These are phyloP conservation scores for Cynopterus brachyotis DNA, from an alignment of 2,113 vertebrate genomes.

Conservation along the genomic window DNA sequence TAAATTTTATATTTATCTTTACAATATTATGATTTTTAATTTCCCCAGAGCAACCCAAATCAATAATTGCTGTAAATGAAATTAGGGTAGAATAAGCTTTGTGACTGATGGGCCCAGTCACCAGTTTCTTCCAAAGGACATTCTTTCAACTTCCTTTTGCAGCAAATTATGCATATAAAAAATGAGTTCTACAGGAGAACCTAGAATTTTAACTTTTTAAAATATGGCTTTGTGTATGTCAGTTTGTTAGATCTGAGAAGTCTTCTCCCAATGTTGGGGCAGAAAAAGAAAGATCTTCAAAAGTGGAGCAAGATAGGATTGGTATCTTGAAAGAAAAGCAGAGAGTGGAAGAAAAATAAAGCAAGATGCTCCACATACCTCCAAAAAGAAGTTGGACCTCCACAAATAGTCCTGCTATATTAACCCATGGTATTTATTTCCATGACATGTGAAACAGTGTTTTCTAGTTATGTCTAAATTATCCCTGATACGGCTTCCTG, in stretches of 20 bases:
- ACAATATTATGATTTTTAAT: neutral
- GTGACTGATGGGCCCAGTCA: neutral
- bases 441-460: neutral
- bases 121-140: conserved; percentile 27
- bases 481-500: neutral
- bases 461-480: neutral
- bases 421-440: neutral
- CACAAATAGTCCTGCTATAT: neutral
- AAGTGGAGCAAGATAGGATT: neutral
- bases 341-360: neutral
- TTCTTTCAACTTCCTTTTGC: neutral
- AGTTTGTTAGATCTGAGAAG: neutral
- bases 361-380: neutral
- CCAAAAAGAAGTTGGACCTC: neutral
- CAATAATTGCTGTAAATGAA: neutral
- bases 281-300: neutral
- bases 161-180: neutral
- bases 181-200: neutral
- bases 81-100: neutral
- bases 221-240: conserved; percentile 2
- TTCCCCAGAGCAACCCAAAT: conserved; percentile 8
- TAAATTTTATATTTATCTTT: neutral
- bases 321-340: neutral
- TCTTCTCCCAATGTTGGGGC: neutral
- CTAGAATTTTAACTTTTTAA: neutral